phyloP scores from a whole-genome alignment of 2,113 vertebrate genomes.

The Heterochromis multidens region DNA sequence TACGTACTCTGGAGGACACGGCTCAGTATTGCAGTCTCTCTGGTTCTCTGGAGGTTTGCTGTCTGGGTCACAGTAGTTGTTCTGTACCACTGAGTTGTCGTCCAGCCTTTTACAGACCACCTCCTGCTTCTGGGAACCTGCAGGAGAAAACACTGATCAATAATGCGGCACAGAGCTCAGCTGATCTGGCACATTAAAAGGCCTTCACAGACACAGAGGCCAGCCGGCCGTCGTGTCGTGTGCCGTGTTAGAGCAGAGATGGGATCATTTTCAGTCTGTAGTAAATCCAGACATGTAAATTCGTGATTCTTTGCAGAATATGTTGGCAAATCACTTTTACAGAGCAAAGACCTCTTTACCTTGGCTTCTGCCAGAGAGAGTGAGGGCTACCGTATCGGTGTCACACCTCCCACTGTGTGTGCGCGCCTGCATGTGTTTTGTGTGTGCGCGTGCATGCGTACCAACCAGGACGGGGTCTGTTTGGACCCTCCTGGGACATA shows the following conservation, averaged over 20 bases:
- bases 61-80: conserved; percentile 94
- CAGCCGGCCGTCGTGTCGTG: not conserved
- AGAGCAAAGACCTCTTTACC: conserved; percentile 71
- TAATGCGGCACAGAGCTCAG: not conserved
- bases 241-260: conserved; percentile 26
- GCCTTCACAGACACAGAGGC: not conserved
- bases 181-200: conserved; percentile 19
- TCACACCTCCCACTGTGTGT: conserved; percentile 52
- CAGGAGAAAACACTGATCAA: conserved; percentile 9
- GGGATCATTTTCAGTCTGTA: conserved; percentile 61
- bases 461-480: conserved; percentile 48
- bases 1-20: conserved; percentile 98
- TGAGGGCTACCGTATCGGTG: conserved; percentile 61
- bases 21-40: conserved; percentile 91
- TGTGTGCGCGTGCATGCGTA: not conserved
- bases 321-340: conserved; percentile 74
- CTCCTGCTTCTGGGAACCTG: conserved; percentile 94
- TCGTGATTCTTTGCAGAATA: conserved; percentile 68
- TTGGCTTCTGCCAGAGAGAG: conserved; percentile 64
- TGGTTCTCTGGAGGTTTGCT: conserved; percentile 94
- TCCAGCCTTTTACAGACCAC: conserved; percentile 93
- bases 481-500: conserved; percentile 47
- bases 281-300: conserved; percentile 72
- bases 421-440: not conserved
- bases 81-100: conserved; percentile 93